Base-by-base conservation (phyloP, 2,888 invertebrate species). In the Diarsia dahlii region DNA sequence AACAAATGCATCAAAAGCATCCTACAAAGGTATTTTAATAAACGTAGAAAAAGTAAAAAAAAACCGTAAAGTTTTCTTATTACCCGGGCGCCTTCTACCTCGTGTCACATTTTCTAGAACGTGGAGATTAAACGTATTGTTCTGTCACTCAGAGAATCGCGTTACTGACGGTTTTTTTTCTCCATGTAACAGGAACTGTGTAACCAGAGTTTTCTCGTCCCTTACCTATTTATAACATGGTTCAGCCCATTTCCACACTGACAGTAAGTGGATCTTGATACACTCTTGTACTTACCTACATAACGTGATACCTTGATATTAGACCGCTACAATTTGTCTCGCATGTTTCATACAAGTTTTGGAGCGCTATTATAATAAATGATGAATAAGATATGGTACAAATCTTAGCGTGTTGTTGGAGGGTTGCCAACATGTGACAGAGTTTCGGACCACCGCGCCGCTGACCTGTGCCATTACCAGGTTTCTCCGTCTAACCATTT, bases 111-210 rank as follows among this genome's bases (percentile, higher is more conserved):
- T 93, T 93, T 92, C 91, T 88, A 90, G 91, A 87, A 89, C 90
- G 91, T 91, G 93, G 92, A 95, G 94, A 95, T 95, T 95, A 95
- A 95, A 94, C 91, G 92, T 92, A 94, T 95, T 95, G 94, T 95
- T 92, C 93, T 91, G 95, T 94, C 94, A 94, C 92, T 93, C 93
- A 92, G 88, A 87, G 94, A 93, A 92, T 95, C 95, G 91, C 90
- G 92, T 95, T 95, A 93, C 95, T 92, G 92, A 93, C 93, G 93
- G 88, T 90, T 93, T 94, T 46, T 60, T 92, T 93, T 93, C 91
- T 90, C 91, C 91, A 88, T 90, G 93, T 92, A 93, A 95, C 89
- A 80, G 77, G 93, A 93, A 87, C 88, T 88, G 85, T 83, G 95
- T 91, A 94, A 95, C 93, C 90, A 89, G 94, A 95, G 92, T 90